Evolutionary conservation across 1,140 invertebrate genomes (phyloP).

Genomic region (Aphis gossypii): DNA sequence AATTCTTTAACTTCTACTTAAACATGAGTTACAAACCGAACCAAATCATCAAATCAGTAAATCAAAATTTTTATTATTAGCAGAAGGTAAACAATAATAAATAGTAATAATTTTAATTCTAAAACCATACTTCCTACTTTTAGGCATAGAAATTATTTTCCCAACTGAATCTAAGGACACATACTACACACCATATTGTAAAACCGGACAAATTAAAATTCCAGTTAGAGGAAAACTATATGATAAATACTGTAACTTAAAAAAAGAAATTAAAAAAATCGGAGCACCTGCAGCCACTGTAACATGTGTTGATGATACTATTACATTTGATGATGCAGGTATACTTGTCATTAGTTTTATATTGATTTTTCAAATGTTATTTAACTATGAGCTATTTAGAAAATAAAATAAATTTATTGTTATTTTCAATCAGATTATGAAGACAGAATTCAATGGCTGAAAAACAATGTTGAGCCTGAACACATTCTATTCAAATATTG

Average conservation of each 20-base stretch:
- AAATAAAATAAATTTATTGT: not conserved
- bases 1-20: no score
- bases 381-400: no score
- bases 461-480: not conserved
- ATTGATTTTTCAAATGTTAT: not conserved
- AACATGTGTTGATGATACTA: not conserved
- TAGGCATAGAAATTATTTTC: no score
- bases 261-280: not conserved
- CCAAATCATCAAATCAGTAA: no score
- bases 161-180: not conserved
- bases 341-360: not conserved
- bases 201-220: not conserved
- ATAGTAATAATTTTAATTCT: no score
- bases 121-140: no score
- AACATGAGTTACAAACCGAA: no score
- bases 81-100: no score
- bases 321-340: not conserved
- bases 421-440: not conserved
- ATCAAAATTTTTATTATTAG: no score
- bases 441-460: not conserved
- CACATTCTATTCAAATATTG: no score
- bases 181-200: conserved; percentile 6
- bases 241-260: not conserved
- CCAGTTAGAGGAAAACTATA: not conserved
- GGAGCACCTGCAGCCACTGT: not conserved